Percentiles rank a stretch among this genome's conserved stretches.
Evolutionary conservation across 1,140 invertebrate genomes (phyloP).

Genomic region (Drosophila equinoxialis): DNA sequence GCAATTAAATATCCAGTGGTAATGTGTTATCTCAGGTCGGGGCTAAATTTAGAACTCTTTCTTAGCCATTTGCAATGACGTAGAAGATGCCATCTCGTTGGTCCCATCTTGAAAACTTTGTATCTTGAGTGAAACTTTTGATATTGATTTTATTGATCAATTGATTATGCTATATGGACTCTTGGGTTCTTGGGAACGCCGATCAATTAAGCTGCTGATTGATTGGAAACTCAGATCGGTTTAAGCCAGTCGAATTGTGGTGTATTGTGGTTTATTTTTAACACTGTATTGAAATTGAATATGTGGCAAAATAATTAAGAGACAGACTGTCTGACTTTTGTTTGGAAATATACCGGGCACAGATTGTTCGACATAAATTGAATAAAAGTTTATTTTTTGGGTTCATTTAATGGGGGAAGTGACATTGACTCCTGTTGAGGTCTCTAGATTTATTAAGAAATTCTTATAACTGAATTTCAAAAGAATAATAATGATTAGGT

Average conservation of each 20-base stretch:
- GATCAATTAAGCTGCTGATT: constrained; percentile 64
- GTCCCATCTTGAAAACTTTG: too few relatives aligned
- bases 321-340: neutral
- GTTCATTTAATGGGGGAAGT: neutral
- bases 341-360: neutral
- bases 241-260: constrained; percentile 32
- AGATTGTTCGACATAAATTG: neutral
- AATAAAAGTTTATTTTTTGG: neutral
- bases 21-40: too few relatives aligned
- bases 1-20: too few relatives aligned
- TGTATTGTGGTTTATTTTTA: neutral
- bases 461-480: too few relatives aligned
- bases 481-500: too few relatives aligned
- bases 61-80: too few relatives aligned
- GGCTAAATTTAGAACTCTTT: too few relatives aligned
- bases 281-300: constrained; percentile 25
- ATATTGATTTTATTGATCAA: constrained; percentile 15
- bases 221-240: constrained; percentile 17
- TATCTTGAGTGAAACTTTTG: constrained; percentile 28
- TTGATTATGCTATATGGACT: neutral
- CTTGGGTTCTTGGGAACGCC: neutral
- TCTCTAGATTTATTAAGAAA: too few relatives aligned
- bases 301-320: constrained; percentile 38
- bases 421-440: neutral
- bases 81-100: too few relatives aligned